Percentiles rank a stretch among this genome's conserved stretches.
These are phyloP conservation scores for Drosophila histrio DNA, from an alignment of 2,888 invertebrate species.

Conservation along the genomic window DNA sequence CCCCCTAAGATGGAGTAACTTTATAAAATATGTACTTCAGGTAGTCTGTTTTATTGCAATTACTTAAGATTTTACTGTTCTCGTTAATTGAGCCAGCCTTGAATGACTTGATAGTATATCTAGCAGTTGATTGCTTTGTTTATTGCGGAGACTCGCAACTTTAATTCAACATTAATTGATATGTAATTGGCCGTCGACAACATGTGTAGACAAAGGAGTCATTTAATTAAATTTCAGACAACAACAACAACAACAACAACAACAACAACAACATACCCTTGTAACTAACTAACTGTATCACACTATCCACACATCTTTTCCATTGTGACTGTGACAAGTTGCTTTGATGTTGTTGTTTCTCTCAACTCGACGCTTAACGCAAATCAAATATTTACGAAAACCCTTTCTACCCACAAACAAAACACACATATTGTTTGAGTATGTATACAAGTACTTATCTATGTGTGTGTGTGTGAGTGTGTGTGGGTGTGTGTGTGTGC, in stretches of 20 bases:
- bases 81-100: constrained; percentile 79
- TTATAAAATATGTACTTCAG: constrained; percentile 77
- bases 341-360: constrained; percentile 75
- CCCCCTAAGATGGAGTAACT: constrained; percentile 41
- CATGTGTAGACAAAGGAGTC: constrained; percentile 51
- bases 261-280: too few relatives aligned
- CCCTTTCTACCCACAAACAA: constrained; percentile 20
- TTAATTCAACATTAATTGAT: constrained; percentile 77
- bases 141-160: constrained; percentile 37
- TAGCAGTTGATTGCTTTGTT: constrained; percentile 63
- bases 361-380: constrained; percentile 58
- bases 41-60: constrained; percentile 80
- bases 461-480: constrained; percentile 12
- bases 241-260: too few relatives aligned
- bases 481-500: constrained; percentile 16
- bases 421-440: constrained; percentile 47
- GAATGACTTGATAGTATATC: constrained; percentile 49
- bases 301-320: not conserved
- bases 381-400: constrained; percentile 74
- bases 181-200: constrained; percentile 71
- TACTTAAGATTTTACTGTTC: constrained; percentile 79
- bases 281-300: too few relatives aligned
- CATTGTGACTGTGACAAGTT: constrained; percentile 24
- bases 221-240: constrained; percentile 74
- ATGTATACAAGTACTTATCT: constrained; percentile 35